These are phyloP conservation scores for Marasmarcha lunaedactyla DNA, from an alignment of 2,888 invertebrate species.

Conservation along the genomic window DNA sequence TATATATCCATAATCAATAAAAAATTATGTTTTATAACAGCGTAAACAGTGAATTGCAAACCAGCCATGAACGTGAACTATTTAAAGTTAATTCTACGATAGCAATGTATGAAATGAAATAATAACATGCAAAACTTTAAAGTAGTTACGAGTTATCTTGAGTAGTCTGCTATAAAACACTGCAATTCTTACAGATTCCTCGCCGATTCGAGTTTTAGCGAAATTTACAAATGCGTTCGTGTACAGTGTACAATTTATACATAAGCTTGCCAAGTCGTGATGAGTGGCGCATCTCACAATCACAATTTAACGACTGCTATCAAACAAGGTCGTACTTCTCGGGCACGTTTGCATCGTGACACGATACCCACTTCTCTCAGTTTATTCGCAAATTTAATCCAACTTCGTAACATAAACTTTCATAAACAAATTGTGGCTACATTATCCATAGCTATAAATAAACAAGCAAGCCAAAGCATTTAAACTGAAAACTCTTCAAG, in stretches of 20 bases:
- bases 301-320: constrained; percentile 6
- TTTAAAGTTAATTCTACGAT: too few relatives aligned
- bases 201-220: constrained; percentile 47
- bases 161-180: constrained; percentile 8
- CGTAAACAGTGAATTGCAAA: constrained; percentile 8
- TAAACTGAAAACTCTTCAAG: too few relatives aligned
- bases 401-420: constrained; percentile 22
- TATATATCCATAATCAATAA: constrained; percentile 55
- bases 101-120: too few relatives aligned
- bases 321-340: constrained; percentile 1
- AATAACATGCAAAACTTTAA: too few relatives aligned
- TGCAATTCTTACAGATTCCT: constrained; percentile 10
- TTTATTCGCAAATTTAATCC: constrained; percentile 38
- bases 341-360: constrained; percentile 14
- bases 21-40: constrained; percentile 30
- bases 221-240: constrained; percentile 59
- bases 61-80: constrained; percentile 20
- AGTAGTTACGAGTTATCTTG: too few relatives aligned
- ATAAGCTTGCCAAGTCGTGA: constrained; percentile 16
- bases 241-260: constrained; percentile 64
- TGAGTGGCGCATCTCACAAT: constrained; percentile 6
- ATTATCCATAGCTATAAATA: too few relatives aligned
- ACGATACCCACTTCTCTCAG: constrained; percentile 26
- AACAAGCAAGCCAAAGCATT: too few relatives aligned
- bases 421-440: too few relatives aligned